Base-by-base conservation (phyloP, 1,140 invertebrate species). In the Drosophila yakuba region DNA sequence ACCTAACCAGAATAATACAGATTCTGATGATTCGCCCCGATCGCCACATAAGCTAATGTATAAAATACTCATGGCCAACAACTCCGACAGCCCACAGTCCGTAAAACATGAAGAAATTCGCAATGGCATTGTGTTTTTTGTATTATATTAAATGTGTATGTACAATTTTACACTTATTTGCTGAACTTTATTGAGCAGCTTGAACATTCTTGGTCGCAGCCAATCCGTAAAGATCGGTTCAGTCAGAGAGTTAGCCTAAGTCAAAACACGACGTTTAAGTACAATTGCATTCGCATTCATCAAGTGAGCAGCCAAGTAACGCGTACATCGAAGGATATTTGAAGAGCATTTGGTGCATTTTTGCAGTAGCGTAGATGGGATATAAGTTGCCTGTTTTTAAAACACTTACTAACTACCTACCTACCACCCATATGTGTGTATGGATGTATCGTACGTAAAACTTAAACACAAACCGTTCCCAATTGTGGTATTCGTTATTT, bases 361-460 rank as follows among this genome's bases (percentile, higher is more conserved):
- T 68, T 68, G 72, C 73, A 67, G 36, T 62, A 74, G 48, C 25
- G 39, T 75, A 66, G 50, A 72, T 50, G 44, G 62, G 54, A 64
- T 62, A 80, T 89, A 83, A 89, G 84, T 89, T 89, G 84, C 77
- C 84, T 89, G 80, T 89, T 89, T 89, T 89, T 74, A 68, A 89
- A 89, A 80, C 78, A 48, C 28, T 59, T 62, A 56, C 25, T 25
- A 25, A 25, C 4, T 5, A 25, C 32, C 32, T 32, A 32, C 32
- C 32, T 8, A 32, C 8, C 0, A 10, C 0, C 8, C 2, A 3
- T 32, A 32, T 32, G 32, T 32, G 7, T 32, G 28, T 7, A 32
- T 32, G 32, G 8, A 32, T 44, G 47, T 82, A 61, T 54, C 67
- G 68, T 71, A 69, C 60, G 51, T 68, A 73, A 17, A 62, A 48